Evolutionary conservation across 2,113 vertebrate genomes (phyloP).

Genomic region (Channa maculata): DNA sequence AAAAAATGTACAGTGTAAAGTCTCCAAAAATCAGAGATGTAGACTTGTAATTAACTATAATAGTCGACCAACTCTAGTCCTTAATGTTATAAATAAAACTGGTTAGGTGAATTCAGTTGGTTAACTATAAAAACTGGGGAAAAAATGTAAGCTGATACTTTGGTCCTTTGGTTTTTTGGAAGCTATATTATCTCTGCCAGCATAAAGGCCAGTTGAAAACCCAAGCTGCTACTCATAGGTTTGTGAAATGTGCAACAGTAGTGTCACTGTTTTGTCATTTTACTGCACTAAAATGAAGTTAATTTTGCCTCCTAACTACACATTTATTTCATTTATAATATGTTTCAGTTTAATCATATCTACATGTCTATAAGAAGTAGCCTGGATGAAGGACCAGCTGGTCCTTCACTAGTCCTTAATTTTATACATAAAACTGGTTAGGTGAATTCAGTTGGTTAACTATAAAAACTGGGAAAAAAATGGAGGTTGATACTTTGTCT

Average conservation of each 20-base stretch:
- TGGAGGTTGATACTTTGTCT: conserved; percentile 31
- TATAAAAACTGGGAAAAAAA: conserved; percentile 17
- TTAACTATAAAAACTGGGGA: conserved; percentile 1
- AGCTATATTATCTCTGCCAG: conserved; percentile 29
- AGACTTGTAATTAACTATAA: not conserved
- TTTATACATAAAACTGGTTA: conserved; percentile 2
- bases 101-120: conserved; percentile 7
- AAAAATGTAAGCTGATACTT: conserved; percentile 27
- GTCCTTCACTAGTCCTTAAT: not conserved
- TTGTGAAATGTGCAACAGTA: conserved; percentile 41
- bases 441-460: conserved; percentile 7
- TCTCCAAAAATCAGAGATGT: not conserved
- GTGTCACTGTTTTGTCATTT: conserved; percentile 23
- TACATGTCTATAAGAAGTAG: conserved; percentile 17
- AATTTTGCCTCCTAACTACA: not conserved
- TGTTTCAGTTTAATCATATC: conserved; percentile 11
- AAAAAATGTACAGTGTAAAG: not conserved
- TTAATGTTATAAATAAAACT: conserved; percentile 8
- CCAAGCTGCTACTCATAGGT: conserved; percentile 21
- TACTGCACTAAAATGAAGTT: not conserved
- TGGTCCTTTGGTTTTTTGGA: conserved; percentile 20
- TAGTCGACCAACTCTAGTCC: not conserved
- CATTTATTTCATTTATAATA: not conserved
- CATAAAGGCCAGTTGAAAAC: conserved; percentile 29
- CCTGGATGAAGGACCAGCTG: not conserved